phyloP scores from a whole-genome alignment of 2,797 vertebrate species.

The Karalla daura region DNA sequence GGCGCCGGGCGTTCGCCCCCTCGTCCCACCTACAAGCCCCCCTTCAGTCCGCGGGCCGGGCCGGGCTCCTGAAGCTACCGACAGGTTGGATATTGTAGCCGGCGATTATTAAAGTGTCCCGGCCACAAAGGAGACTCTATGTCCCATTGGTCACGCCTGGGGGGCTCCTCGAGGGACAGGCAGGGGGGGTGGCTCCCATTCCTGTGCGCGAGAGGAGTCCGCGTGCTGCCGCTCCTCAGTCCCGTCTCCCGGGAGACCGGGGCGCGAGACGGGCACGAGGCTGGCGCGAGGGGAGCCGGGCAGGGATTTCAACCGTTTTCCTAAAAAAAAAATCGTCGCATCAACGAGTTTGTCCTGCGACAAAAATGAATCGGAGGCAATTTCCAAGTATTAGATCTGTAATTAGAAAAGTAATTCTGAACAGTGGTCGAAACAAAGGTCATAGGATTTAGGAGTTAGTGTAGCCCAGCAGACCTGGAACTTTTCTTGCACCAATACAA shows the following conservation, averaged over 20 bases:
- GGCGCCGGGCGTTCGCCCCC: slow-evolving; percentile 87
- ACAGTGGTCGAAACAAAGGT: too few species aligned
- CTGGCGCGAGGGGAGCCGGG: slow-evolving; percentile 55
- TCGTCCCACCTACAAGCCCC: slow-evolving; percentile 81
- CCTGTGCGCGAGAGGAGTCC: slow-evolving; percentile 91
- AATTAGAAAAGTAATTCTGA: too few species aligned
- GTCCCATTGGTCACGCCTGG: slow-evolving; percentile 98
- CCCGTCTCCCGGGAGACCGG: slow-evolving; percentile 92
- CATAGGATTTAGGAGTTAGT: too few species aligned
- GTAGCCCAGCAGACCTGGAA: too few species aligned
- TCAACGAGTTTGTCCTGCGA: too few species aligned
- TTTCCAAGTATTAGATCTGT: too few species aligned
- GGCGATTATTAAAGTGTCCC: slow-evolving; percentile 98
- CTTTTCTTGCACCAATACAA: too few species aligned
- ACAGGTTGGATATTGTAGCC: slow-evolving; percentile 99
- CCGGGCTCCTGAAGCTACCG: slow-evolving; percentile 95
- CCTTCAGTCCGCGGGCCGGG: slow-evolving; percentile 86
- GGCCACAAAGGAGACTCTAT: slow-evolving; percentile 96
- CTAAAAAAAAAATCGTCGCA: too few species aligned
- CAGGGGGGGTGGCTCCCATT: slow-evolving; percentile 86
- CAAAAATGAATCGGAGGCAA: too few species aligned
- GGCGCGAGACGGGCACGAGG: slow-evolving; percentile 74
- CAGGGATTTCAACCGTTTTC: slow-evolving; percentile 20
- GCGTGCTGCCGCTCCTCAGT: slow-evolving; percentile 90
- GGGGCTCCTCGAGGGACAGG: slow-evolving; percentile 90